phyloP scores from a whole-genome alignment of 2,888 invertebrate species.

The Phragmatobia fuliginosa region DNA sequence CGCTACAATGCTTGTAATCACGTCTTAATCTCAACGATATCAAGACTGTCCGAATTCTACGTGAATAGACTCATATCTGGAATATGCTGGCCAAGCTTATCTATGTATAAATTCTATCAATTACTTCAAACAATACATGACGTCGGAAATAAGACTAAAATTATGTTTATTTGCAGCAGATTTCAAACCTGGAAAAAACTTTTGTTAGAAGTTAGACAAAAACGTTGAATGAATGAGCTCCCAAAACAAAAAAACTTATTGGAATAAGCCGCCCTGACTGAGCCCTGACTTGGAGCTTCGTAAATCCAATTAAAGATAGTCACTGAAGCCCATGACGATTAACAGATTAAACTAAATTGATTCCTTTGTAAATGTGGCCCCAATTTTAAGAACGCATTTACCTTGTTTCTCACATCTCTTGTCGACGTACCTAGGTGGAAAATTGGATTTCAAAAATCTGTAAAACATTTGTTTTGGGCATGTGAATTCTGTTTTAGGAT shows the following conservation, averaged over 20 bases:
- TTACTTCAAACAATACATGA: too few species aligned
- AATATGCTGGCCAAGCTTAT: too few species aligned
- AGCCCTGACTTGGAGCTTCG: not conserved
- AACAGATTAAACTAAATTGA: slow-evolving; percentile 14
- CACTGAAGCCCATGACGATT: slow-evolving; percentile 8
- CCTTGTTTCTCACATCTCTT: not conserved
- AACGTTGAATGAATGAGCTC: not conserved
- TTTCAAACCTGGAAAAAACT: not conserved
- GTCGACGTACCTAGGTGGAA: not conserved
- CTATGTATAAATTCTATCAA: too few species aligned
- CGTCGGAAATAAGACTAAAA: too few species aligned
- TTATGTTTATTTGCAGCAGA: not conserved
- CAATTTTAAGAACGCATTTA: not conserved
- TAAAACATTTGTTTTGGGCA: not conserved
- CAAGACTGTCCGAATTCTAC: too few species aligned
- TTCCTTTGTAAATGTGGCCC: slow-evolving; percentile 3
- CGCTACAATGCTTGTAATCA: too few species aligned
- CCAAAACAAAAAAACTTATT: not conserved
- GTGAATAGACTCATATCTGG: too few species aligned
- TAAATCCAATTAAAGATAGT: slow-evolving; percentile 5
- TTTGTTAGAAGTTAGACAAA: not conserved
- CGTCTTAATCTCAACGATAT: too few species aligned
- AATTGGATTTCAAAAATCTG: not conserved
- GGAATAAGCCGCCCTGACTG: not conserved
- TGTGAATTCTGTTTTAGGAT: not conserved